phyloP scores from a whole-genome alignment of 1,140 invertebrate genomes.

The Achatina immaculata region DNA sequence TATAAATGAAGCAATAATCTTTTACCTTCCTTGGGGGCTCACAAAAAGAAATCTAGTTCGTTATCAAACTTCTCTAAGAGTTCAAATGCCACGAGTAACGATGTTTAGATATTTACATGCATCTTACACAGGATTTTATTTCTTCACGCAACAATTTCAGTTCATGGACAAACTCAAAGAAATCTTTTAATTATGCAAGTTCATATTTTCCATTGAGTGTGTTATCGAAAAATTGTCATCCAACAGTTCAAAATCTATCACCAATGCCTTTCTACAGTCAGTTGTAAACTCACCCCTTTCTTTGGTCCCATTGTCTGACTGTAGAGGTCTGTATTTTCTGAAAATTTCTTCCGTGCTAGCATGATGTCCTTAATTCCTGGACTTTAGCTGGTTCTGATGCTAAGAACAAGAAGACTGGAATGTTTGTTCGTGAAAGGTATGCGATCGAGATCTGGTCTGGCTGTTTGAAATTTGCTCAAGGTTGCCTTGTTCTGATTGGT shows the following conservation, averaged over 20 bases:
- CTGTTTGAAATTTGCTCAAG: conserved; percentile 13
- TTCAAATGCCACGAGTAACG: not conserved
- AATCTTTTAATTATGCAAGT: not conserved
- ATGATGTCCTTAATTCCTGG: not conserved
- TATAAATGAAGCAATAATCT: too few species aligned
- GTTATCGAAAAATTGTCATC: not conserved
- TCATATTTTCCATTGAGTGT: not conserved
- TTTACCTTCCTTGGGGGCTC: too few species aligned
- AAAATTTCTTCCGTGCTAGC: conserved; percentile 1
- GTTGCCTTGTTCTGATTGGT: not conserved
- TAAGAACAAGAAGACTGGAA: not conserved
- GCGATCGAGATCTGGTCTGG: not conserved
- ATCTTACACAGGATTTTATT: not conserved
- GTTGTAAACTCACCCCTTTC: not conserved
- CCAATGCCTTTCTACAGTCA: not conserved
- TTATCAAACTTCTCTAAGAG: not conserved
- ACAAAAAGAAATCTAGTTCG: too few species aligned
- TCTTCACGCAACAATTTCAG: not conserved
- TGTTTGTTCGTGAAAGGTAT: not conserved
- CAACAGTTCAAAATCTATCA: not conserved
- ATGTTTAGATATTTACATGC: not conserved
- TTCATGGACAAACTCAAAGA: not conserved
- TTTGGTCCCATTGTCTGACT: not conserved
- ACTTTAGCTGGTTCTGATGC: not conserved
- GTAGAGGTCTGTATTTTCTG: not conserved